A percentile compares a stretch with the other conserved stretches of the same genome.
These are phyloP conservation scores for Cavia porcellus DNA, from an alignment of 2,113 vertebrate species.

Conservation along the genomic window DNA sequence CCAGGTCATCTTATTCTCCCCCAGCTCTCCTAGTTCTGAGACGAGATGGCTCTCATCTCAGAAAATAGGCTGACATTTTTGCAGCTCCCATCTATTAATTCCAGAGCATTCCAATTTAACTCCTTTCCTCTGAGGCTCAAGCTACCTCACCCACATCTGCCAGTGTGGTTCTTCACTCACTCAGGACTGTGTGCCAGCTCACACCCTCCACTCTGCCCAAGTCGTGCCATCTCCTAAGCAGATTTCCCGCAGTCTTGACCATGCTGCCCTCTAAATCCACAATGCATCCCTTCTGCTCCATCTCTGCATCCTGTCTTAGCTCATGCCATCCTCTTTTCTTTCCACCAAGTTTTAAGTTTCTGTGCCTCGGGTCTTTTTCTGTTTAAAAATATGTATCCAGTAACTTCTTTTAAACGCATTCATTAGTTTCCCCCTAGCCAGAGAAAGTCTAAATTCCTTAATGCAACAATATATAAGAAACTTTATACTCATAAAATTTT, in stretches of 20 bases:
- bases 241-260: neutral
- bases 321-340: neutral
- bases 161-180: neutral
- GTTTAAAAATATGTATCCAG: neutral
- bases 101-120: constrained; percentile 29
- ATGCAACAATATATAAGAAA: neutral
- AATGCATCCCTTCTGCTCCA: neutral
- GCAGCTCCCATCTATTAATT: constrained; percentile 18
- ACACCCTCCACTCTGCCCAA: neutral
- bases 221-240: neutral
- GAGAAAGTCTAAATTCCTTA: constrained; percentile 57
- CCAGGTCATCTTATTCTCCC: constrained; percentile 32
- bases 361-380: neutral
- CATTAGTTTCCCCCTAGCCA: constrained; percentile 6
- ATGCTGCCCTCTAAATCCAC: neutral
- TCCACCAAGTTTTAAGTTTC: neutral
- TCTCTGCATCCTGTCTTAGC: neutral
- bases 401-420: constrained; percentile 54
- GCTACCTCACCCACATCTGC: neutral
- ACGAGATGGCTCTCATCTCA: neutral
- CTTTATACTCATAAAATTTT: constrained; percentile 41
- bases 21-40: neutral
- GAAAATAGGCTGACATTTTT: constrained; percentile 18
- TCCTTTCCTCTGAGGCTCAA: neutral
- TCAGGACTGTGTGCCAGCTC: neutral